Base-by-base conservation (phyloP, 2,888 invertebrate genomes). In the Byasa hedistus region DNA sequence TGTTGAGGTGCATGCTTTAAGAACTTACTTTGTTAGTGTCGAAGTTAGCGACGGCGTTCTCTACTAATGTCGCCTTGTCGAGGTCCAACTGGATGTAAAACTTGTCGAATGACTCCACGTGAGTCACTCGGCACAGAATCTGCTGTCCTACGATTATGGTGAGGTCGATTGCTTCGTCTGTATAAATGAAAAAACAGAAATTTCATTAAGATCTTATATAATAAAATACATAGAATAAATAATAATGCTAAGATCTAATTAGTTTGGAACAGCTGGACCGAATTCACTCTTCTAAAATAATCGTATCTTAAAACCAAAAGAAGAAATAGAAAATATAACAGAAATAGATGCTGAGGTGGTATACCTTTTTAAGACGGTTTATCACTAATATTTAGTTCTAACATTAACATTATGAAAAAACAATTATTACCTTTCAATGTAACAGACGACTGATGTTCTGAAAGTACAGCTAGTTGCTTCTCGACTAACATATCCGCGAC, bases 141-240 rank as follows among this genome's bases (percentile, higher is more conserved):
- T 91, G 89, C 70, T 91, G 91, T 19, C 89, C 86, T 27, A 88
- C 82, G 32, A 91, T 86, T 52, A 91, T 89, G 0, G 87, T 87
- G 64, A 91, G 76, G 71, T 91, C 91, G 66, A 91, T 90, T 0
- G 91, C 87, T 76, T 91, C 91, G 69, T 91, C 91, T 91, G 83
- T 23, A 39, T 1, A 84, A 84, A 58, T 64, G 68, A 68, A 19
- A 48, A 54, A 51, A 67, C 39, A 19, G 19, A 3, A 44, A 44
- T 59, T 62, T 32, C 12, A 27, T 36, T 22, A 21, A 54, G 2
- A 12, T 22, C n/a, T 22, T 52, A 52, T 22, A 1, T 52, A 10
- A 52, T n/a, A n/a, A n/a, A n/a, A n/a, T n/a, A n/a, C n/a, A 22
- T 52, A 10, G 10, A 4, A 12, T 51, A 51, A 51, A 51, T 1